A percentile compares a stretch with the other conserved stretches of the same genome.
These are phyloP conservation scores for Lycocerus yunnanus DNA, from an alignment of 2,888 invertebrate species.

Conservation along the genomic window DNA sequence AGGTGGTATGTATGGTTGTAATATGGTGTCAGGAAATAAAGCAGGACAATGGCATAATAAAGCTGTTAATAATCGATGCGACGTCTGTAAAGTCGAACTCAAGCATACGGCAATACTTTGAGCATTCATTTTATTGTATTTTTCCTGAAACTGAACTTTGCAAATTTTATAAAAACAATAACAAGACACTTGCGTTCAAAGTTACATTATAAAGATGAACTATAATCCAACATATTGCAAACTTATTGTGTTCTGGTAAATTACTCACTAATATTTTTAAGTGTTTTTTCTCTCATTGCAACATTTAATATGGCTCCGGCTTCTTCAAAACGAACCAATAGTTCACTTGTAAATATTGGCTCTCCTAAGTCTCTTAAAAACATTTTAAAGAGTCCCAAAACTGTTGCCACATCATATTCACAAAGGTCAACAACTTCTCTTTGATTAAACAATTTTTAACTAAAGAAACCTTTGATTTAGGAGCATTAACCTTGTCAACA, in stretches of 20 bases:
- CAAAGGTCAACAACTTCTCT: constrained; percentile 75
- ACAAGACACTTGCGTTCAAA: constrained; percentile 65
- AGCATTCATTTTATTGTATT: constrained; percentile 82
- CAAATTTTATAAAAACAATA: constrained; percentile 16
- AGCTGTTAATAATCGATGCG: constrained; percentile 79
- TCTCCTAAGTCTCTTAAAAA: constrained; percentile 90
- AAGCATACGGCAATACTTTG: constrained; percentile 82
- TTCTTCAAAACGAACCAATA: constrained; percentile 87
- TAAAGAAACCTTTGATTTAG: constrained; percentile 85
- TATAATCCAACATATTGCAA: constrained; percentile 82
- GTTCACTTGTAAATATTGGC: constrained; percentile 82
- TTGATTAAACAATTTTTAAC: constrained; percentile 84
- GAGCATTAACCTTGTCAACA: constrained; percentile 85
- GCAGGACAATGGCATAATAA: constrained; percentile 78
- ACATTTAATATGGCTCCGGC: constrained; percentile 78
- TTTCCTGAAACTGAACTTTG: constrained; percentile 62
- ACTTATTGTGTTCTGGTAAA: constrained; percentile 75
- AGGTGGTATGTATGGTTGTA: constrained; percentile 79
- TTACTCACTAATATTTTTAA: constrained; percentile 70
- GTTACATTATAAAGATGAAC: constrained; percentile 83
- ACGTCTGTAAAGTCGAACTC: constrained; percentile 87
- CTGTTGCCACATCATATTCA: constrained; percentile 86
- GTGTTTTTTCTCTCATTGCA: constrained; percentile 70
- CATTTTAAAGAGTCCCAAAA: constrained; percentile 83
- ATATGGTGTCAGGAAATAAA: constrained; percentile 63